A percentile compares a stretch with the other conserved stretches of the same genome.
phyloP scores from a whole-genome alignment of 2,113 vertebrate species.

The Hiodon alosoides region DNA sequence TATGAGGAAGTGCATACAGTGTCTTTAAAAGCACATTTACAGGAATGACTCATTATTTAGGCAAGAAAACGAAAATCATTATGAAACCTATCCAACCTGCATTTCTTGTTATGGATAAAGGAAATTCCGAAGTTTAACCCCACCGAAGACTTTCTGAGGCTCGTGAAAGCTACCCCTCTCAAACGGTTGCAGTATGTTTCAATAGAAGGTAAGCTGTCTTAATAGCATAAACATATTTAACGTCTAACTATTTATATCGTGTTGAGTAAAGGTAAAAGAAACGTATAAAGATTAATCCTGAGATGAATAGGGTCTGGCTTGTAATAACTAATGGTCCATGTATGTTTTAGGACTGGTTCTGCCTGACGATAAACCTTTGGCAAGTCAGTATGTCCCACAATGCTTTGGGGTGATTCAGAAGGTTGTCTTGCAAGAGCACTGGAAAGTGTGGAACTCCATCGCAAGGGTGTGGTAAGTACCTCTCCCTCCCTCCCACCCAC shows the following conservation, averaged over 20 bases:
- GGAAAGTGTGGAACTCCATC: constrained; percentile 52
- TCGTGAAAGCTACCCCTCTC: constrained; percentile 45
- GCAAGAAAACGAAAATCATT: too few relatives aligned
- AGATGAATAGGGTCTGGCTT: background rate
- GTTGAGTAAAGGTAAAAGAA: background rate
- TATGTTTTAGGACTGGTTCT: constrained; percentile 48
- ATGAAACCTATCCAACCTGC: too few relatives aligned
- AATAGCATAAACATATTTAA: background rate
- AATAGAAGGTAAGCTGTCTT: constrained; percentile 54
- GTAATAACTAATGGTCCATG: background rate
- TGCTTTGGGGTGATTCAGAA: constrained; percentile 62
- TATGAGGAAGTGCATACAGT: too few relatives aligned
- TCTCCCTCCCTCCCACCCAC: background rate
- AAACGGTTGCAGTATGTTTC: constrained; percentile 59
- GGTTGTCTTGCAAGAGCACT: constrained; percentile 44
- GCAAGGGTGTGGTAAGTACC: constrained; percentile 48
- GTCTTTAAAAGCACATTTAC: too few relatives aligned
- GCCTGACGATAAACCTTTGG: constrained; percentile 53
- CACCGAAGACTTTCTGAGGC: constrained; percentile 48
- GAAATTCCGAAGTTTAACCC: constrained; percentile 58
- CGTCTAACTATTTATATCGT: background rate
- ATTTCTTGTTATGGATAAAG: constrained; percentile 31
- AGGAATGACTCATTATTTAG: too few relatives aligned
- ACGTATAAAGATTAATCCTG: background rate
- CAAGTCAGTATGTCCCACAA: constrained; percentile 54